Base-by-base conservation (phyloP, 2,888 invertebrate genomes). In the Dromius quadrimaculatus region DNA sequence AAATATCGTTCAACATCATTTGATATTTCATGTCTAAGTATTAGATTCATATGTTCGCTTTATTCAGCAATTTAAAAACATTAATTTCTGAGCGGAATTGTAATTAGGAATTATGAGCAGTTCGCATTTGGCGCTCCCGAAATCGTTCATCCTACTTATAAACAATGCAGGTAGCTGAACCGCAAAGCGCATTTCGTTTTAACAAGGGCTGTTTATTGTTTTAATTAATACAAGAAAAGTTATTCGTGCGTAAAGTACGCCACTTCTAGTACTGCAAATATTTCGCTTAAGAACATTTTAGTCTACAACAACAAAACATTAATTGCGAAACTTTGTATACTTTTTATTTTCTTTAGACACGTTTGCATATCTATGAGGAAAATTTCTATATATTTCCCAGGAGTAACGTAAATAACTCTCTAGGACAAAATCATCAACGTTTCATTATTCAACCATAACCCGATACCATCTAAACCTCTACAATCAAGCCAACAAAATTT, bases 271-370 rank as follows among this genome's bases (percentile, higher is more conserved):
- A n/a, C 50, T 23, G 50, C 15, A 54, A 28, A 54, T 23, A 15
- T 28, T 54, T 23, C 50, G 15, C 41, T 41, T 11, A 41, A 41
- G 36, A 8, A 6, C 11, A 54, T 28, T 28, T 54, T 15, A 59
- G 36, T 34, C 20, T 62, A 47, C 19, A 64, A 64, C 64, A 64
- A 64, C 64, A 64, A 64, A 64, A 64, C 64, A 64, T 43, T 64
- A 47, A 64, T 64, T 64, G 64, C 45, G 47, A 47, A 64, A 64
- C 47, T 64, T 64, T 64, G 20, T 64, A 34, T 64, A 47, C 34
- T 43, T 64, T 64, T 64, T 45, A 32, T 64, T 43, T 64, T 47
- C 64, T 64, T 64, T 64, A 28, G 23, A 28, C 50, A 54, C 15
- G 41, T 41, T 41, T 17, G 15, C 15, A 41, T 41, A 41, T 15